Evolutionary conservation across 1,140 invertebrate species (phyloP), one percentile per base, ranked within the genome.

Genomic region (Drosophila pseudoananassae): DNA sequence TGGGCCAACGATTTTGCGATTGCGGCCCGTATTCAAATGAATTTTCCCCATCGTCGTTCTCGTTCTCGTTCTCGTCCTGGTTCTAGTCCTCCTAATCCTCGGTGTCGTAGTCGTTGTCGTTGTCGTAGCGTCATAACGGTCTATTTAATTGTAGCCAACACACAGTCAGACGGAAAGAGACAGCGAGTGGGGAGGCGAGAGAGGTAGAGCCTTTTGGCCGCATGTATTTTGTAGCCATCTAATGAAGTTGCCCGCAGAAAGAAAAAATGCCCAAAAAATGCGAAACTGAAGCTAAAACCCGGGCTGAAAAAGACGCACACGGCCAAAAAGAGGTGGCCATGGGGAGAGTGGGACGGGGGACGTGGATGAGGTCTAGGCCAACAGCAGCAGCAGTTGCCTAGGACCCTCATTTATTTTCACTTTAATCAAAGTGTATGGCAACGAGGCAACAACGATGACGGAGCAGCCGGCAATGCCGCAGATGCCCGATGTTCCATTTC

Each of bases 321-420:
- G 46, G 14, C 33, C 56, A 33, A 25, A 23, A 43, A 31, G 38
- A 47, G 14, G 45, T 12, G 36, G 15, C 0, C 25, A 1, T 1
- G 17, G 29, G 3, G 15, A 38, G 14, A 0, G 6, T 9, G 14
- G 27, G 14, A 23, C 20, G 15, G 15, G 40, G 3, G 3, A 8
- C 23, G 20, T 7, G 15, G 9, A 31, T 12, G 17, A 52, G 60
- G 53, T 52, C 57, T 65, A 46, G 68, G 38, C 65, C 68, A 74
- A 69, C 79, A 84, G 69, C 43, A 23, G 43, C 79, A 82, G 79
- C 79, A 82, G 79, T 78, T 82, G 79, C 75, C 80, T 82, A 83
- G 69, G 83, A 88, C 82, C 82, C 82, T 88, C 82, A 88, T 87
- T 87, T 83, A 87, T 87, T 88, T 88, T 88, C 82, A 87, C 83